Evolutionary conservation across 2,797 vertebrate genomes (phyloP).

Genomic region (Nyctalus aviator): DNA sequence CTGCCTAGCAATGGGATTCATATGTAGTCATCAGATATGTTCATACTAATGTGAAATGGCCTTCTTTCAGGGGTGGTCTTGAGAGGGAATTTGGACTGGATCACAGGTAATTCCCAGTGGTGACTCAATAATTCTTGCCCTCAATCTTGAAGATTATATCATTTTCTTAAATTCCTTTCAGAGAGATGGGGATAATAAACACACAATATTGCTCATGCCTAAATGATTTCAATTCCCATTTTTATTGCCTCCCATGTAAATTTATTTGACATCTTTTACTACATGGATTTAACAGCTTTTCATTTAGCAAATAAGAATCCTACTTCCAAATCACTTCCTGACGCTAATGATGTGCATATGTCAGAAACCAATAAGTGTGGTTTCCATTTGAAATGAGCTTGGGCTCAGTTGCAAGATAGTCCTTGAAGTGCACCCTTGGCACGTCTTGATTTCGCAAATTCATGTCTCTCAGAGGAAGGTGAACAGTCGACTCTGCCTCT

Average conservation of each 20-base stretch:
- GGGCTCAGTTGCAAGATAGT: not conserved
- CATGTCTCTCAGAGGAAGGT: not conserved
- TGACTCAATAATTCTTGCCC: not conserved
- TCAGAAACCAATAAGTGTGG: conserved; percentile 11
- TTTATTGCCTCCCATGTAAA: not conserved
- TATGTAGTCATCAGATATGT: not conserved
- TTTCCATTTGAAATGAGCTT: conserved; percentile 17
- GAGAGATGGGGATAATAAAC: not conserved
- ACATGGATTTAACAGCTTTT: not conserved
- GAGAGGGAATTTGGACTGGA: not conserved
- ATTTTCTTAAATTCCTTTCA: conserved; percentile 26
- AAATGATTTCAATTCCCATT: not conserved
- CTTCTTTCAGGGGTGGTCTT: not conserved
- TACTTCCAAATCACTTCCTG: not conserved
- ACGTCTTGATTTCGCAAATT: not conserved
- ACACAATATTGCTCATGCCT: not conserved
- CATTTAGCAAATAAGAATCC: conserved; percentile 48
- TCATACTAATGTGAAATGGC: not conserved
- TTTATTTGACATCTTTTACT: conserved; percentile 45
- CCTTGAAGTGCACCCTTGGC: not conserved
- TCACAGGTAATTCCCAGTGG: not conserved
- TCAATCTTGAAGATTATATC: conserved; percentile 26
- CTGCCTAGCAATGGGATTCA: not conserved
- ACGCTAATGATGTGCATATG: not conserved
- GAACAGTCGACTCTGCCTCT: not conserved